Conservation (phyloP, 2,113 vertebrate genomes). For the Lates calcarifer region DNA sequence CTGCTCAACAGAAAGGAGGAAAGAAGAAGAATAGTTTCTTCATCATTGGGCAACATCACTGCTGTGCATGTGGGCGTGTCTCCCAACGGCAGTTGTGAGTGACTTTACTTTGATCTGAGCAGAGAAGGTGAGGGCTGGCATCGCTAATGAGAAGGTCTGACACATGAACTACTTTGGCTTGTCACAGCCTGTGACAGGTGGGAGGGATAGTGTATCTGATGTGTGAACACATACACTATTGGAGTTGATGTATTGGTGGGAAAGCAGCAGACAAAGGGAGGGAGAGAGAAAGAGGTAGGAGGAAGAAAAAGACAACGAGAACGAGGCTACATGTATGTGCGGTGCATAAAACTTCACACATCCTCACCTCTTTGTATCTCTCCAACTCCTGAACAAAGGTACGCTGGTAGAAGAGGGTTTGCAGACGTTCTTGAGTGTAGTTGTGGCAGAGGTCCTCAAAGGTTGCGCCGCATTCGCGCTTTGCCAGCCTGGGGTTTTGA, state of each 20-base stretch:
- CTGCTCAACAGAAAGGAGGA: slow-evolving; percentile 45
- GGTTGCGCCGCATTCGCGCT: slow-evolving; percentile 87
- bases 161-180: slow-evolving; percentile 64
- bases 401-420: slow-evolving; percentile 93
- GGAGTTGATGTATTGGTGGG: slow-evolving; percentile 69
- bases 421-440: slow-evolving; percentile 95
- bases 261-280: slow-evolving; percentile 52
- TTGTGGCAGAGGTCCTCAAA: slow-evolving; percentile 99
- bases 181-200: slow-evolving; percentile 75
- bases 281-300: slow-evolving; percentile 18
- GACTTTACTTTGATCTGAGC: slow-evolving; percentile 77
- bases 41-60: slow-evolving; percentile 52
- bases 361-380: slow-evolving; percentile 93
- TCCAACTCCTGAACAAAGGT: slow-evolving; percentile 95
- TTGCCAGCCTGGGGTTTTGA: slow-evolving; percentile 92
- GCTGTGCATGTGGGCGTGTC: slow-evolving; percentile 72
- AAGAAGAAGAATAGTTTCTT: slow-evolving; percentile 55
- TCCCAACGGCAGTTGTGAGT: slow-evolving; percentile 67
- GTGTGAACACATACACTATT: slow-evolving; percentile 63
- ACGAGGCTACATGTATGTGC: slow-evolving; percentile 16
- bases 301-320: slow-evolving; percentile 31
- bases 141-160: slow-evolving; percentile 76
- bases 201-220: slow-evolving; percentile 64
- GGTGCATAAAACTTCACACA: slow-evolving; percentile 5
- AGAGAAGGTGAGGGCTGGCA: slow-evolving; percentile 76